Conservation (phyloP, 1,140 invertebrate genomes). For the Solen grandis region DNA sequence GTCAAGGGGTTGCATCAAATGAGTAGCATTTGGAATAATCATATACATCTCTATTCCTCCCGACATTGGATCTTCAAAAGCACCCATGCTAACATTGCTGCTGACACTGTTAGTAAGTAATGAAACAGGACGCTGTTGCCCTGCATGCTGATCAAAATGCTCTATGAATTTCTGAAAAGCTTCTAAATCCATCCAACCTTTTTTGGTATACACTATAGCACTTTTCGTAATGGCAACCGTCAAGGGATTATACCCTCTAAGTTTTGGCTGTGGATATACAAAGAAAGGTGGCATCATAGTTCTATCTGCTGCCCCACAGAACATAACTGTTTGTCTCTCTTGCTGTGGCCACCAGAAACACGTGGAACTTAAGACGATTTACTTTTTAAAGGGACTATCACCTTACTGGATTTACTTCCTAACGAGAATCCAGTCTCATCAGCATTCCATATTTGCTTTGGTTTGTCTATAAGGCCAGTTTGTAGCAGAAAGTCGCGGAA, state of each 20-base stretch:
- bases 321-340: slow-evolving; percentile 43
- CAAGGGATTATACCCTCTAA: slow-evolving; percentile 34
- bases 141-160: slow-evolving; percentile 36
- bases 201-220: slow-evolving; percentile 35
- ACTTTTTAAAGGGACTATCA: slow-evolving; percentile 4
- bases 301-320: slow-evolving; percentile 45
- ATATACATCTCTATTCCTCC: slow-evolving; percentile 35
- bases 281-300: slow-evolving; percentile 46
- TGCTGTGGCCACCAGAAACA: slow-evolving; percentile 25
- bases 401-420: slow-evolving; percentile 13
- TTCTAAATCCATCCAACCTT: slow-evolving; percentile 47
- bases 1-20: slow-evolving; percentile 44
- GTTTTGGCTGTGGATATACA: slow-evolving; percentile 41
- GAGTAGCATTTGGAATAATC: slow-evolving; percentile 37
- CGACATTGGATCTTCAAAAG: background rate
- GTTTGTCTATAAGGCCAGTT: background rate
- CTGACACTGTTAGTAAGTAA: slow-evolving; percentile 49
- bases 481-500: slow-evolving; percentile 26
- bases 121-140: slow-evolving; percentile 34
- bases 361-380: slow-evolving; percentile 24
- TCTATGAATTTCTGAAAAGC: slow-evolving; percentile 49
- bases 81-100: background rate
- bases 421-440: no score
- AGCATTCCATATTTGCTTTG: slow-evolving; percentile 17
- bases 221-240: slow-evolving; percentile 17